Evolutionary conservation across 1,140 invertebrate species (phyloP).

Genomic region (Pseudomyrmex dendroicus): DNA sequence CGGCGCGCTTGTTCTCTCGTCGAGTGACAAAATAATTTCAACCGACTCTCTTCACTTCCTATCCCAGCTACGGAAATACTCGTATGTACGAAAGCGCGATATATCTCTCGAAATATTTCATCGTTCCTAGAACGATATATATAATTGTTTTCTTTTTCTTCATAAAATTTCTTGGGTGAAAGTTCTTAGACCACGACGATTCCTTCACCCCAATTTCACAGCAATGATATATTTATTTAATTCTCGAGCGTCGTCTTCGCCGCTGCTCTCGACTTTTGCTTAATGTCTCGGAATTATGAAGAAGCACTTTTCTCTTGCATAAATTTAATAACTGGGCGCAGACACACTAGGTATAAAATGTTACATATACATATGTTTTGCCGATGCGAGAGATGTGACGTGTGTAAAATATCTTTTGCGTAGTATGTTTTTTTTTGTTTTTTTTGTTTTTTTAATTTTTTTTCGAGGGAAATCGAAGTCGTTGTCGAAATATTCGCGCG

Average conservation of each 20-base stretch:
- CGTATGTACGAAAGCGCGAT: conserved; percentile 1
- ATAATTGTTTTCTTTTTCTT: too few species aligned
- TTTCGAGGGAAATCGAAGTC: neutral
- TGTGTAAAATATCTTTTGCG: conserved; percentile 32
- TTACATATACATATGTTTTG: conserved; percentile 26
- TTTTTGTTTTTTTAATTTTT: neutral
- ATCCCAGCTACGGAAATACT: neutral
- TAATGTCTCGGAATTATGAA: conserved; percentile 6
- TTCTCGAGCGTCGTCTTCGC: neutral
- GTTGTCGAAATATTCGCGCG: conserved; percentile 8
- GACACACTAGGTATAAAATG: conserved; percentile 54
- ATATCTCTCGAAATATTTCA: neutral
- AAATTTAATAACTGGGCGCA: conserved; percentile 28
- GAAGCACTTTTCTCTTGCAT: conserved; percentile 42
- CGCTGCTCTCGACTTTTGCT: neutral
- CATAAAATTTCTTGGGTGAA: too few species aligned
- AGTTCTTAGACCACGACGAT: too few species aligned
- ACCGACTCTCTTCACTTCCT: neutral
- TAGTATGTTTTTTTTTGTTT: neutral
- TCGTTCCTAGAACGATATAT: neutral
- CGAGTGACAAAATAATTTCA: conserved; percentile 17
- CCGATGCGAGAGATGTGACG: neutral
- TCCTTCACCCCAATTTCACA: too few species aligned
- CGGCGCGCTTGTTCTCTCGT: neutral
- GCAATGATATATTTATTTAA: too few species aligned